These are phyloP conservation scores for Alsophila aescularia DNA, from an alignment of 2,888 invertebrate species.

Conservation along the genomic window DNA sequence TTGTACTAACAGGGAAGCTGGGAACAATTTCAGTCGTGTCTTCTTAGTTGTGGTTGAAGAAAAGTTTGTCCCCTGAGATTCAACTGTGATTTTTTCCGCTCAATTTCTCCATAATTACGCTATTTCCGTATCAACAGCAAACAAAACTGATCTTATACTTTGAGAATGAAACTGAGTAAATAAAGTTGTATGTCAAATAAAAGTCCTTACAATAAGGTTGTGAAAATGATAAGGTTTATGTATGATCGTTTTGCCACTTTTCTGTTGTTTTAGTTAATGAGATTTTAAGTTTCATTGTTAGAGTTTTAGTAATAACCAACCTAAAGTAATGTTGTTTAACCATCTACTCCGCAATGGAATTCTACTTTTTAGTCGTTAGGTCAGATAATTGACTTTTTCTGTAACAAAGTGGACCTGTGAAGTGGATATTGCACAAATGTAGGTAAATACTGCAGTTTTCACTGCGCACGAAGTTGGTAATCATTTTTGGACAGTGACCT, in stretches of 20 bases:
- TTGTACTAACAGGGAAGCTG: background rate
- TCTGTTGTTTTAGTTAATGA: too few species aligned
- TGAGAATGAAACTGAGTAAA: conserved; percentile 1
- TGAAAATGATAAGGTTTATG: too few species aligned
- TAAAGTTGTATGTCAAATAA: background rate
- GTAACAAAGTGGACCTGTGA: background rate
- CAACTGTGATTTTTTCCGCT: background rate
- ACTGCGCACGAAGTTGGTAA: conserved; percentile 19
- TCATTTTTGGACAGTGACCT: conserved; percentile 10
- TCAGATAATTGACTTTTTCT: conserved; percentile 13
- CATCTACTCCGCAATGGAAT: background rate
- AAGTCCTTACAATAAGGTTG: too few species aligned
- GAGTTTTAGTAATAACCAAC: too few species aligned
- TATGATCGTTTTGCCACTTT: too few species aligned
- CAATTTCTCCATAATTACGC: background rate
- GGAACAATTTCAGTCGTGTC: background rate
- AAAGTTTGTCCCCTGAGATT: background rate
- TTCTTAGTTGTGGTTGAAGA: background rate
- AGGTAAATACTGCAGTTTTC: conserved; percentile 4
- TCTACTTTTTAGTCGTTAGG: background rate
- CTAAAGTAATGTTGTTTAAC: too few species aligned
- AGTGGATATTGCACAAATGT: conserved; percentile 12
- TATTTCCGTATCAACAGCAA: background rate
- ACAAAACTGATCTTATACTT: background rate
- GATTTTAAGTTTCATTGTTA: too few species aligned